Conservation (phyloP, 1,140 invertebrate genomes). For the Adoxophyes honmai region DNA sequence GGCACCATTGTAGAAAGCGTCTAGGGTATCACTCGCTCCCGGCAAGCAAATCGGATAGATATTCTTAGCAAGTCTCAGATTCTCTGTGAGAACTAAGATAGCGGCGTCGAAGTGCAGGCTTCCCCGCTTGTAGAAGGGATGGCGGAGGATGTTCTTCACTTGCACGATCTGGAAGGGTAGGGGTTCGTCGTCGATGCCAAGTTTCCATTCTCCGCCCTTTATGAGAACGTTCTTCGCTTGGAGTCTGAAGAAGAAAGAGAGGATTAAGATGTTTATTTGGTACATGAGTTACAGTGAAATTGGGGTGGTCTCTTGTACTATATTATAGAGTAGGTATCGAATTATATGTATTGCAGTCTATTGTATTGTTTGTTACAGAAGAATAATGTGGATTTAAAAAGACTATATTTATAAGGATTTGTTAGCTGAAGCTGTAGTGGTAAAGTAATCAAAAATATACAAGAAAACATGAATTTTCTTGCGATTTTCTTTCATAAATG, state of each 20-base stretch:
- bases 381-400: no score
- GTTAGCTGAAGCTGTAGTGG: no score
- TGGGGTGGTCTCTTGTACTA: no score
- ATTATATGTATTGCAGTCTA: no score
- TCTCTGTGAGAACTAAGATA: conserved; percentile 82
- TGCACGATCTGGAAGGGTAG: conserved; percentile 86
- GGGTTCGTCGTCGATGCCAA: conserved; percentile 88
- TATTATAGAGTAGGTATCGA: no score
- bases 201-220: conserved; percentile 91
- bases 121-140: conserved; percentile 83
- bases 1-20: conserved; percentile 64
- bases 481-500: no score
- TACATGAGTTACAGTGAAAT: no score
- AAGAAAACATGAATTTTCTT: no score
- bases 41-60: conserved; percentile 87
- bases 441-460: no score
- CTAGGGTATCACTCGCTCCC: conserved; percentile 54
- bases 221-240: conserved; percentile 83
- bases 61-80: conserved; percentile 81
- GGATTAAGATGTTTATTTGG: no score
- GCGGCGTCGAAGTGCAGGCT: conserved; percentile 84
- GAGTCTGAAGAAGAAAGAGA: conserved; percentile 39
- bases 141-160: conserved; percentile 82
- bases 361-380: no score
- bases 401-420: no score